Conservation (phyloP, 2,888 invertebrate genomes). For the Gastrophysa polygoni region DNA sequence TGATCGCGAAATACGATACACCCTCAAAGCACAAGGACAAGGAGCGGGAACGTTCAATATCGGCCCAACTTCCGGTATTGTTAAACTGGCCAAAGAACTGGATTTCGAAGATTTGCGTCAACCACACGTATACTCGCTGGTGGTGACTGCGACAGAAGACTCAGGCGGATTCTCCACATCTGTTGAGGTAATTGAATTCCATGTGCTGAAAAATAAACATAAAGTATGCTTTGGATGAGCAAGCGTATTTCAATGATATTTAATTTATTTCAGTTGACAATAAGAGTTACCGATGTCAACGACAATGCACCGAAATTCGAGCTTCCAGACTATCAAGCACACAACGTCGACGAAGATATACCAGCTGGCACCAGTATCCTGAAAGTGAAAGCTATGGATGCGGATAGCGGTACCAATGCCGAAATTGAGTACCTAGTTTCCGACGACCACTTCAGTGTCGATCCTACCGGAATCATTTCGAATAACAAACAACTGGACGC, state of each 20-base stretch:
- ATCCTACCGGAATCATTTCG: constrained; percentile 89
- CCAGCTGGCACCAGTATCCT: constrained; percentile 90
- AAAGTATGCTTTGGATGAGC: too few species aligned
- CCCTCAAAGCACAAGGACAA: constrained; percentile 91
- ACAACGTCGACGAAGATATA: constrained; percentile 95
- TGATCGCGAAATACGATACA: constrained; percentile 95
- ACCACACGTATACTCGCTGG: constrained; percentile 90
- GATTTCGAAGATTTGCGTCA: constrained; percentile 97
- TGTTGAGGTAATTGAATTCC: constrained; percentile 73
- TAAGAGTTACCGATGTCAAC: constrained; percentile 94
- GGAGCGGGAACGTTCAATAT: constrained; percentile 96
- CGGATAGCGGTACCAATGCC: constrained; percentile 93
- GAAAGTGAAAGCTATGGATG: constrained; percentile 94
- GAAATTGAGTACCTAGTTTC: constrained; percentile 91
- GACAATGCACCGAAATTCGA: constrained; percentile 98
- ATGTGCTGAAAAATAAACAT: constrained; percentile 11
- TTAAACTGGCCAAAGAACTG: constrained; percentile 92
- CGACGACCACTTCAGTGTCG: constrained; percentile 94
- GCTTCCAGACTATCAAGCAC: constrained; percentile 94
- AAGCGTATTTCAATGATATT: background rate
- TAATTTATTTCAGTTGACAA: constrained; percentile 74
- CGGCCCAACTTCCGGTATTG: constrained; percentile 91
- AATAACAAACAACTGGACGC: constrained; percentile 94
- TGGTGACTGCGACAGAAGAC: constrained; percentile 95
- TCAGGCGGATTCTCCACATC: constrained; percentile 96